Base-by-base conservation (phyloP, 2,113 vertebrate species). In the Lamprologus sp. region DNA sequence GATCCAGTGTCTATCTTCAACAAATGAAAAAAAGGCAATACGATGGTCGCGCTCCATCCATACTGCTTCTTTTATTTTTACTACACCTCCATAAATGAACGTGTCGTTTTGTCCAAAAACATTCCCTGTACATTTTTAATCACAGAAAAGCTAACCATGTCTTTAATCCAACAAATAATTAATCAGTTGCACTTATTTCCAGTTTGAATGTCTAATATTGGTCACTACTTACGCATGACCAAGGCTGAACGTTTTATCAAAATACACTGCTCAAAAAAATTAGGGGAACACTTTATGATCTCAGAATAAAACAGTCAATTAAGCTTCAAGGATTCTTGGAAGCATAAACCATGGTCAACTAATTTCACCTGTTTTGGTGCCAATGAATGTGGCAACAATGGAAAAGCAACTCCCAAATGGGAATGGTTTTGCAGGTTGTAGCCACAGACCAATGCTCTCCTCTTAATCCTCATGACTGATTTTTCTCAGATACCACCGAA, bases 91-190 rank as follows among this genome's bases (percentile, higher is more conserved):
- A 85, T 45, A n/a, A 58, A 17, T 63, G 28, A 56, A 15, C 1
- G 4, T 26, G 26, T 56, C 33, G 12, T 9, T 81, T 1, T 42
- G 56, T 65, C 58, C 26, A 56, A 70, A 21, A n/a, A 60, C 47
- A 17, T 15, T 53, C 8, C 4, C 31, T 68, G 9, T 33, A 77
- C 3, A 77, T 1, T 19, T 75, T 77, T 49, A 8, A 49, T 31
- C 14, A 31, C 70, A 77, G 45, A 31, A 75, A 49, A 51, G 1
- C 9, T 6, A 49, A 77, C 1, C 45, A 19, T 11, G 35, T 68
- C 17, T 56, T 84, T 42, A 23, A 56, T 1, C 0, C 51, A 86
- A 65, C 13, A 37, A 73, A 49, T 0, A 49, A 2, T 19, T 11
- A 63, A 68, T 23, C 12, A 54, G 9, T 56, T 45, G 19, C 51